These are phyloP conservation scores for Sphaerophoria taeniata DNA, from an alignment of 2,888 invertebrate species.

Conservation along the genomic window DNA sequence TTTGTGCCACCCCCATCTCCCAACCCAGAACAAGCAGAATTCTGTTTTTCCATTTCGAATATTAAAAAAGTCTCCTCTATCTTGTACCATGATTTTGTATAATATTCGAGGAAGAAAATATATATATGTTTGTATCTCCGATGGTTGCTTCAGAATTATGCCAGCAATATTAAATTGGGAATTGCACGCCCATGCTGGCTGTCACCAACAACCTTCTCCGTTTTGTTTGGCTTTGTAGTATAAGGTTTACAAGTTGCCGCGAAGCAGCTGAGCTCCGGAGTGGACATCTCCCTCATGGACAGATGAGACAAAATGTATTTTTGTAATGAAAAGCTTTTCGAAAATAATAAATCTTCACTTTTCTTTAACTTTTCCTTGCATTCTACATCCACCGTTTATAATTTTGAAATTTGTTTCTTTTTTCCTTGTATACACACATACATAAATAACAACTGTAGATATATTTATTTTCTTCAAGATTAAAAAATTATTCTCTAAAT, in stretches of 20 bases:
- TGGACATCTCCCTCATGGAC: conserved; percentile 69
- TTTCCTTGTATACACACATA: not conserved
- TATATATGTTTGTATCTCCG: conserved; percentile 36
- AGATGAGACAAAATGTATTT: conserved; percentile 68
- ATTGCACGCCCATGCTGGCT: conserved; percentile 71
- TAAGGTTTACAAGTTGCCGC: conserved; percentile 65
- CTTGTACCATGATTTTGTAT: conserved; percentile 58
- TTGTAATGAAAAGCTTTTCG: conserved; percentile 68
- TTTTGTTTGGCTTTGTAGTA: conserved; percentile 28
- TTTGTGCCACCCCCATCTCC: conserved; percentile 57
- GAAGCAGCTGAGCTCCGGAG: conserved; percentile 67
- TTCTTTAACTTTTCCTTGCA: conserved; percentile 20
- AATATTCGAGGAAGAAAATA: conserved; percentile 38
- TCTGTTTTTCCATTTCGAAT: conserved; percentile 27
- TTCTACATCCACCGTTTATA: not conserved
- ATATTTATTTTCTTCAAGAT: conserved; percentile 55
- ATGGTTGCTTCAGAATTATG: conserved; percentile 60
- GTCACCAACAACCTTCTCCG: conserved; percentile 60
- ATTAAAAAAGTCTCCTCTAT: conserved; percentile 13
- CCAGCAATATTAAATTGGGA: conserved; percentile 71
- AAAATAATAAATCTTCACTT: conserved; percentile 69
- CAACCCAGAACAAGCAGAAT: conserved; percentile 20
- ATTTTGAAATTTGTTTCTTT: not conserved
- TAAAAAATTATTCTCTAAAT: conserved; percentile 42
- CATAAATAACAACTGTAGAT: not conserved